Evolutionary conservation across 2,113 vertebrate genomes (phyloP).

Genomic region (Pachypanchax playfairii): DNA sequence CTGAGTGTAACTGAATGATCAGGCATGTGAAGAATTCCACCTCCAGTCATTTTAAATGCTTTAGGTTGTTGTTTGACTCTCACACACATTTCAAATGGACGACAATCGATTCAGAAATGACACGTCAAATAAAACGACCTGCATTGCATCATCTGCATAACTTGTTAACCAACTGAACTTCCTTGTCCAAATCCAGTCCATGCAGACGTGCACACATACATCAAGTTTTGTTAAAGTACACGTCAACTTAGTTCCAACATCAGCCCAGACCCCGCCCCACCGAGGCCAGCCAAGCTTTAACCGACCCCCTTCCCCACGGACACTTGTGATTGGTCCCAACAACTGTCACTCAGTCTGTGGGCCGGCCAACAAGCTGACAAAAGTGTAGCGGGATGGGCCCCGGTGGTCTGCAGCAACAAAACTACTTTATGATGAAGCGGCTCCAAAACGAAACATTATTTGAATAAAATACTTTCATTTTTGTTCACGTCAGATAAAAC

Average conservation of each 20-base stretch:
- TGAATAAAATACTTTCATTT: background rate
- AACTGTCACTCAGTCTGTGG: constrained; percentile 20
- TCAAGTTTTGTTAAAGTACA: constrained; percentile 76
- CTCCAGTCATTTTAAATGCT: no score
- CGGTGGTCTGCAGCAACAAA: background rate
- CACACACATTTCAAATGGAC: background rate
- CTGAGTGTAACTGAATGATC: no score
- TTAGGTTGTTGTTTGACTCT: no score
- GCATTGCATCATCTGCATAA: constrained; percentile 17
- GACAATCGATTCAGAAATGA: constrained; percentile 6
- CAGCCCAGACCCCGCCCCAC: constrained; percentile 53
- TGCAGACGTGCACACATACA: constrained; percentile 3
- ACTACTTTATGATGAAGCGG: no score
- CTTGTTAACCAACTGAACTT: constrained; percentile 20
- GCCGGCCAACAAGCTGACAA: constrained; percentile 35
- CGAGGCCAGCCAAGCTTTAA: constrained; percentile 41
- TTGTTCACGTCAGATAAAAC: no score
- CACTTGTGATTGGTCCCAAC: constrained; percentile 48
- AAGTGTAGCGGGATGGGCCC: constrained; percentile 42
- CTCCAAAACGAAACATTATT: background rate
- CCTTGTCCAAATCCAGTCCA: constrained; percentile 24
- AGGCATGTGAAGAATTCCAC: no score
- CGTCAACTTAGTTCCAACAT: constrained; percentile 76
- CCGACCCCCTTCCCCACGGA: constrained; percentile 22
- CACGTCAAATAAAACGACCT: constrained; percentile 24